phyloP scores from a whole-genome alignment of 2,888 invertebrate species.

The Macrostomum cliftonense region DNA sequence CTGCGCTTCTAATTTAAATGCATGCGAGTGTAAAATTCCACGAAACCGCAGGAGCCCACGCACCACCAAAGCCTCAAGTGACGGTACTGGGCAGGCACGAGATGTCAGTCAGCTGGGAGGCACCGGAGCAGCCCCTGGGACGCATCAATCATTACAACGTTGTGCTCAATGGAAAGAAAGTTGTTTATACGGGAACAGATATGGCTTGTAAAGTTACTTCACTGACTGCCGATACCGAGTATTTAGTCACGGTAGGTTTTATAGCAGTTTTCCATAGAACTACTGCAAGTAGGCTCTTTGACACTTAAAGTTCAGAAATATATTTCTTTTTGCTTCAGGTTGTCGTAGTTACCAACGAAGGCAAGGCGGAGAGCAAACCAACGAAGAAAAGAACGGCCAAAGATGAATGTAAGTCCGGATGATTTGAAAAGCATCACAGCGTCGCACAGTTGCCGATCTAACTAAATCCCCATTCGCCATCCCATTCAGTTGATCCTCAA shows the following conservation, averaged over 20 bases:
- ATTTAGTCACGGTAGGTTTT: slow-evolving; percentile 24
- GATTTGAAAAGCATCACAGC: too few species aligned
- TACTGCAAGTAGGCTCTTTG: background rate
- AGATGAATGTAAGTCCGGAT: slow-evolving; percentile 37
- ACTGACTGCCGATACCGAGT: slow-evolving; percentile 33
- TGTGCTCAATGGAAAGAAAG: slow-evolving; percentile 23
- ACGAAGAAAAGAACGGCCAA: slow-evolving; percentile 32
- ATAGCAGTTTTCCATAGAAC: too few species aligned
- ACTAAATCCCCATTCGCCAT: too few species aligned
- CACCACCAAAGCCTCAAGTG: slow-evolving; percentile 31
- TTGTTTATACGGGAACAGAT: slow-evolving; percentile 33
- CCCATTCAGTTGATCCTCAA: slow-evolving; percentile 22
- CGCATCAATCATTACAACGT: slow-evolving; percentile 32
- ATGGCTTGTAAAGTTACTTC: slow-evolving; percentile 22
- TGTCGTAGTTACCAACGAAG: slow-evolving; percentile 32
- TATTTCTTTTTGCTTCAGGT: slow-evolving; percentile 18
- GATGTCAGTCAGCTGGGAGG: slow-evolving; percentile 29
- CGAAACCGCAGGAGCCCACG: slow-evolving; percentile 24
- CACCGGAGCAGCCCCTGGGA: slow-evolving; percentile 33
- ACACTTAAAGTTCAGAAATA: background rate
- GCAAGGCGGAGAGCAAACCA: slow-evolving; percentile 32
- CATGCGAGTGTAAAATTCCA: too few species aligned
- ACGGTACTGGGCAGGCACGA: slow-evolving; percentile 32
- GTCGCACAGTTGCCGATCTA: too few species aligned
- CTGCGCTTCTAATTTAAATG: slow-evolving; percentile 1